Evolutionary conservation across 1,140 invertebrate species (phyloP), one percentile per base, ranked within the genome.

Genomic region (Procambarus virginalis): DNA sequence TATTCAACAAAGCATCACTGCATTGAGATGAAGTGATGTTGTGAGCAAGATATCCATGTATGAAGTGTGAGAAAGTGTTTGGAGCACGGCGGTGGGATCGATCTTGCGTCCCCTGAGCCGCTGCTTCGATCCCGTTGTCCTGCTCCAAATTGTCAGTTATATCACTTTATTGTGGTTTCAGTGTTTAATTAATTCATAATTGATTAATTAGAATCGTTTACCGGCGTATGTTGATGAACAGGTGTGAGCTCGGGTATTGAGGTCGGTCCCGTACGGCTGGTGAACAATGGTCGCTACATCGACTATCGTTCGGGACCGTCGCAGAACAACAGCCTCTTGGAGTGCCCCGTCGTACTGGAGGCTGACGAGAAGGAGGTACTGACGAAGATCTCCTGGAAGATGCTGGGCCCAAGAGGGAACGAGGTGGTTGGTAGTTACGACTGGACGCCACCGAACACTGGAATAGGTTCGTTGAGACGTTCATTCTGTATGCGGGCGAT

Each of bases 281-380:
- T 70, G 46, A 8, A 78, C 51, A 79, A 78, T 51, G 78, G 64
- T 22, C 55, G 76, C 84, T 86, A 60, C 55, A 86, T 86, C 75
- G 34, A 22, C 75, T 78, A 64, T 55, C 8, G 12, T 3, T 34
- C 9, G 20, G 84, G 84, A 2, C 75, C 84, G n/a, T 86, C 84
- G 55, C 51, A 75, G 2, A 55, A 86, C 75, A 86, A 86, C 84
- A 86, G 84, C 51, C 51, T 86, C 45, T 51, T 86, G 75, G 75
- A 78, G 51, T 82, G 80, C 17, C 58, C 60, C 22, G 68, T 68
- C 34, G 2, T 12, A 34, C 80, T 82, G 22, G 14, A 45, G 3
- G 80, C 34, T 9, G 58, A n/a, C 10, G 12, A 55, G 51, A 55
- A 55, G 1, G 80, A 82, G 60, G 12, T 12, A 10, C 12, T 82